Percentiles rank a stretch among this genome's conserved stretches.
Conservation (phyloP, 2,113 vertebrate genomes). For the Ammodytes marinus region DNA sequence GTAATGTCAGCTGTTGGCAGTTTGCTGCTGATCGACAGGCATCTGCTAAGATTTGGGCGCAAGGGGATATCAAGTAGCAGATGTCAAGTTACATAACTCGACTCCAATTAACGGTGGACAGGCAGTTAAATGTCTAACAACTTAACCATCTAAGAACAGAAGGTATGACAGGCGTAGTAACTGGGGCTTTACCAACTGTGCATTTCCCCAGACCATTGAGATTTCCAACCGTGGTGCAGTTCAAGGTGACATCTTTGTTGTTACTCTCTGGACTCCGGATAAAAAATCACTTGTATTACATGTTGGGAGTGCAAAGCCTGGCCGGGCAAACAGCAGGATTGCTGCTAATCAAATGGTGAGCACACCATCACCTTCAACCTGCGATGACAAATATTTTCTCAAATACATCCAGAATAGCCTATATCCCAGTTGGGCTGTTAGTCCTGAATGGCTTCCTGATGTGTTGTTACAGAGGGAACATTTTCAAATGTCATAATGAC, state of each 20-base stretch:
- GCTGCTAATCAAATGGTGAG: conserved; percentile 12
- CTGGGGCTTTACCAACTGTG: too few species aligned
- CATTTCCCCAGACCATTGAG: conserved; percentile 2
- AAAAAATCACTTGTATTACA: conserved; percentile 11
- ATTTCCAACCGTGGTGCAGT: not conserved
- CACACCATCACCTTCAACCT: conserved; percentile 4
- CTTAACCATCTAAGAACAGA: too few species aligned
- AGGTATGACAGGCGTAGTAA: not conserved
- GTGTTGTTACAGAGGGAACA: not conserved
- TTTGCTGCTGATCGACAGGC: not conserved
- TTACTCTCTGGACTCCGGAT: conserved; percentile 1
- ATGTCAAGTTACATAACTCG: too few species aligned
- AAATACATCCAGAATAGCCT: conserved; percentile 17
- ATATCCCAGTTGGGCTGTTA: conserved; percentile 1
- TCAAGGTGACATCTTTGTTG: conserved; percentile 21
- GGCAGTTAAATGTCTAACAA: too few species aligned
- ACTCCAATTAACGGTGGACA: too few species aligned
- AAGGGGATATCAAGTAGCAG: too few species aligned
- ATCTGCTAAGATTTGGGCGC: too few species aligned
- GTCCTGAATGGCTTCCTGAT: not conserved
- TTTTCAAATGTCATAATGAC: conserved; percentile 26
- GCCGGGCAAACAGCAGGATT: conserved; percentile 4
- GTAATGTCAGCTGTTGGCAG: not conserved
- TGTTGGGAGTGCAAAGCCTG: not conserved
- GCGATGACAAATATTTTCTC: conserved; percentile 29